Conservation (phyloP, 1,140 invertebrate genomes). For the Anastrepha ludens region DNA sequence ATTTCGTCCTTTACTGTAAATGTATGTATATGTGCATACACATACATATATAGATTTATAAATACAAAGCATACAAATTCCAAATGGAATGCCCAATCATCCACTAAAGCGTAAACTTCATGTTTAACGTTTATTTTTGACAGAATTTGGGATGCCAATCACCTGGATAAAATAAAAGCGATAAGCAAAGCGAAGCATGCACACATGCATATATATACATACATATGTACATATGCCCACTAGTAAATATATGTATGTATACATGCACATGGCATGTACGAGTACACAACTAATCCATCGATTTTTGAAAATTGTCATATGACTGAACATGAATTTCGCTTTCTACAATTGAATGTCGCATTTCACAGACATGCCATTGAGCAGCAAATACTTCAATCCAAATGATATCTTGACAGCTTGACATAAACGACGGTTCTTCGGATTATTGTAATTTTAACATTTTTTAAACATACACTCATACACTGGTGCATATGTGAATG, state of each 20-base stretch:
- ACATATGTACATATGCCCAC: background rate
- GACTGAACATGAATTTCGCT: constrained; percentile 8
- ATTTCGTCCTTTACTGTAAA: background rate
- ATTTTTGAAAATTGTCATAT: constrained; percentile 4
- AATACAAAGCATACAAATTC: constrained; percentile 17
- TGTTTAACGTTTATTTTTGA: constrained; percentile 39
- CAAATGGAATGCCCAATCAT: constrained; percentile 11
- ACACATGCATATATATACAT: background rate
- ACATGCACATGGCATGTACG: background rate
- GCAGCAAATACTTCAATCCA: background rate
- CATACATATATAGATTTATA: background rate
- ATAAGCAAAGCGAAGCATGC: background rate
- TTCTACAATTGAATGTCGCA: constrained; percentile 22
- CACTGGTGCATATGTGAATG: background rate
- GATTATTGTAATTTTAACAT: constrained; percentile 27
- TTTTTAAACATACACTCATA: background rate
- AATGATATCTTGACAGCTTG: constrained; percentile 37
- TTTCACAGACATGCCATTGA: background rate
- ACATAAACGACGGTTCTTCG: constrained; percentile 39
- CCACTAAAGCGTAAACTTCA: constrained; percentile 34
- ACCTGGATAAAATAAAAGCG: background rate
- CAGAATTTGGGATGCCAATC: constrained; percentile 41
- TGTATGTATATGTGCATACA: background rate
- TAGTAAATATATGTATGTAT: too few relatives aligned
- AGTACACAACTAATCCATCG: background rate